Conservation (phyloP, 1,140 invertebrate genomes). For the Sminthurinus signatus region DNA sequence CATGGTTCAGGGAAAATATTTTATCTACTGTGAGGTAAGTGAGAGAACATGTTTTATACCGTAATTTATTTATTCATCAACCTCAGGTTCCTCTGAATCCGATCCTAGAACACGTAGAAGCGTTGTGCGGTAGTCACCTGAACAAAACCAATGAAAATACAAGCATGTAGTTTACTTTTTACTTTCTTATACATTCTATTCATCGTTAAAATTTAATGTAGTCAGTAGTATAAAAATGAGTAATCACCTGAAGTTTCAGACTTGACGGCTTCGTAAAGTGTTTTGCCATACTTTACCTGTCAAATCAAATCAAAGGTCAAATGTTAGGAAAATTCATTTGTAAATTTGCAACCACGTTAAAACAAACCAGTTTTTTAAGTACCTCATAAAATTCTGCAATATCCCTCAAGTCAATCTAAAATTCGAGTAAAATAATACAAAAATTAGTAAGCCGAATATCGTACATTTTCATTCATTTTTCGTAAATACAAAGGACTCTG, state of each 20-base stretch:
- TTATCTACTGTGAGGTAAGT: too few relatives aligned
- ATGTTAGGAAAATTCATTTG: too few relatives aligned
- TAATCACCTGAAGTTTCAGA: conserved; percentile 45
- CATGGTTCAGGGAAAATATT: too few relatives aligned
- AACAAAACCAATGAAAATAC: too few relatives aligned
- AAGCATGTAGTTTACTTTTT: too few relatives aligned
- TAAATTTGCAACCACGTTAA: too few relatives aligned
- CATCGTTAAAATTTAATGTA: too few relatives aligned
- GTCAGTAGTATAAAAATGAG: too few relatives aligned
- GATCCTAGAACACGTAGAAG: background rate
- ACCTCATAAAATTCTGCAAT: conserved; percentile 47
- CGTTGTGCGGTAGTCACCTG: background rate
- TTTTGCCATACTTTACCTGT: conserved; percentile 43
- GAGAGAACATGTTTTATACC: background rate
- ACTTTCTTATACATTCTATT: too few relatives aligned
- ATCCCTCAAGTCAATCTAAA: conserved; percentile 48
- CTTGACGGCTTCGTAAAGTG: conserved; percentile 44
- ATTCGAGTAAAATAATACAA: conserved; percentile 25
- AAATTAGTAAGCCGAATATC: background rate
- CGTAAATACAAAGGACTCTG: too few relatives aligned
- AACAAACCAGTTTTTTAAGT: conserved; percentile 33
- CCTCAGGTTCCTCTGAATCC: background rate
- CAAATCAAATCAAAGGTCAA: too few relatives aligned
- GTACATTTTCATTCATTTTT: too few relatives aligned
- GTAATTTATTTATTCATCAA: conserved; percentile 5